These are phyloP conservation scores for Lamproptera curius DNA, from an alignment of 2,888 invertebrate genomes.

Conservation along the genomic window DNA sequence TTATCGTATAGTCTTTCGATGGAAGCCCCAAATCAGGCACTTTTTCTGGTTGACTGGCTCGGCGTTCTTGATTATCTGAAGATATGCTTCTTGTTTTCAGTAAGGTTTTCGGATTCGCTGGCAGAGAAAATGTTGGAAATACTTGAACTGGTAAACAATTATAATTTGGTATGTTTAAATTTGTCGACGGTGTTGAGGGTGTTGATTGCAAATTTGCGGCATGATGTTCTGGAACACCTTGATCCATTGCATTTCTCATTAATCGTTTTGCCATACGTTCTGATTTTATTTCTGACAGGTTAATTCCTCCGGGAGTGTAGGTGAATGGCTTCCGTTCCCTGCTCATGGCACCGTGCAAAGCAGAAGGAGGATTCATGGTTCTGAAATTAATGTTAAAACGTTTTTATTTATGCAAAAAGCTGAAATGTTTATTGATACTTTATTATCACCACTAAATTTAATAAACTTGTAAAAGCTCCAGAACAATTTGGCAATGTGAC, in stretches of 20 bases:
- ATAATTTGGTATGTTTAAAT: conserved; percentile 60
- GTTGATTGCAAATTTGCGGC: conserved; percentile 70
- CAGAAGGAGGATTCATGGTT: conserved; percentile 86
- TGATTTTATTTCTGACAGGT: conserved; percentile 93
- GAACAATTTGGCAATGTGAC: conserved; percentile 64
- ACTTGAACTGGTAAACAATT: conserved; percentile 73
- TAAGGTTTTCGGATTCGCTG: conserved; percentile 81
- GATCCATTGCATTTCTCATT: conserved; percentile 76
- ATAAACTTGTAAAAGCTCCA: conserved; percentile 39
- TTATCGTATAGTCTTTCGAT: no score
- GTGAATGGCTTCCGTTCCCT: conserved; percentile 97
- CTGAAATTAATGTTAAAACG: conserved; percentile 43
- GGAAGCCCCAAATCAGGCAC: conserved; percentile 30
- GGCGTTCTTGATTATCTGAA: conserved; percentile 42
- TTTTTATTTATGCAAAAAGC: conserved; percentile 21
- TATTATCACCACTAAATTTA: conserved; percentile 38
- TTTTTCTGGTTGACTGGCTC: conserved; percentile 27
- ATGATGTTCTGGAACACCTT: conserved; percentile 83
- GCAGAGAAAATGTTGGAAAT: conserved; percentile 82
- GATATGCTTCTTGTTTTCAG: conserved; percentile 62
- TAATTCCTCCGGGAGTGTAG: conserved; percentile 94
- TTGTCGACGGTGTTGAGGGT: conserved; percentile 58
- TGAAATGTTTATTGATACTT: conserved; percentile 30
- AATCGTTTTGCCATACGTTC: conserved; percentile 91
- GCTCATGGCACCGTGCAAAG: conserved; percentile 92